phyloP scores from a whole-genome alignment of 1,140 invertebrate genomes.

The Zaprionus lachaisei region DNA sequence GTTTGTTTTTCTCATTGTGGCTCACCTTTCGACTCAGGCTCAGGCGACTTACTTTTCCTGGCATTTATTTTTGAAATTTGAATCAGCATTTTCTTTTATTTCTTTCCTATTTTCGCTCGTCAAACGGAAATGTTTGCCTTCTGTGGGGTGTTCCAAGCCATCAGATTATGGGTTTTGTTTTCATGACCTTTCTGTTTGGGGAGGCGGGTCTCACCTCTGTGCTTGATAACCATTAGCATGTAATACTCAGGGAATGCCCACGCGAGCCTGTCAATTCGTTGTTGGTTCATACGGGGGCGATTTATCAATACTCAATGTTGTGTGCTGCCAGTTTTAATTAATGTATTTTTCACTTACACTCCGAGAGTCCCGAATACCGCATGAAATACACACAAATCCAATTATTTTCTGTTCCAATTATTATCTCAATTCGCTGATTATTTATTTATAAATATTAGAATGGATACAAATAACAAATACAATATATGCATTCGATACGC shows the following conservation, averaged over 20 bases:
- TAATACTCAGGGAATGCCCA: conserved; percentile 31
- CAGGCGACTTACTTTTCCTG: conserved; percentile 30
- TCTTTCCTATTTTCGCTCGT: conserved; percentile 45
- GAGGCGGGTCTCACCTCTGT: conserved; percentile 16
- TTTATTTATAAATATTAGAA: conserved; percentile 22
- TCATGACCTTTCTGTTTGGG: conserved; percentile 64
- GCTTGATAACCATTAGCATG: conserved; percentile 45
- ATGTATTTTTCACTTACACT: conserved; percentile 44
- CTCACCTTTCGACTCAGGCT: no score
- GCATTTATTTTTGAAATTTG: conserved; percentile 70
- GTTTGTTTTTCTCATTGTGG: conserved; percentile 17
- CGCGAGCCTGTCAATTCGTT: conserved; percentile 45
- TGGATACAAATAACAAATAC: neutral
- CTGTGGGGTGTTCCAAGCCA: conserved; percentile 39
- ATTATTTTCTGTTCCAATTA: conserved; percentile 42
- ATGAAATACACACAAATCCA: neutral
- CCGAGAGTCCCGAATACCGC: neutral
- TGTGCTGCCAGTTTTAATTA: conserved; percentile 62
- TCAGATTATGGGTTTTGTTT: conserved; percentile 60
- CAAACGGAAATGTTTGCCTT: conserved; percentile 62
- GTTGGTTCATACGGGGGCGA: conserved; percentile 17
- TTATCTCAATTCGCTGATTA: conserved; percentile 45
- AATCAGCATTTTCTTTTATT: conserved; percentile 59
- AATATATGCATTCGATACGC: neutral
- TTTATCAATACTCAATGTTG: conserved; percentile 64